Base-by-base conservation (phyloP, 2,888 invertebrate genomes). In the Agrotis clavis region DNA sequence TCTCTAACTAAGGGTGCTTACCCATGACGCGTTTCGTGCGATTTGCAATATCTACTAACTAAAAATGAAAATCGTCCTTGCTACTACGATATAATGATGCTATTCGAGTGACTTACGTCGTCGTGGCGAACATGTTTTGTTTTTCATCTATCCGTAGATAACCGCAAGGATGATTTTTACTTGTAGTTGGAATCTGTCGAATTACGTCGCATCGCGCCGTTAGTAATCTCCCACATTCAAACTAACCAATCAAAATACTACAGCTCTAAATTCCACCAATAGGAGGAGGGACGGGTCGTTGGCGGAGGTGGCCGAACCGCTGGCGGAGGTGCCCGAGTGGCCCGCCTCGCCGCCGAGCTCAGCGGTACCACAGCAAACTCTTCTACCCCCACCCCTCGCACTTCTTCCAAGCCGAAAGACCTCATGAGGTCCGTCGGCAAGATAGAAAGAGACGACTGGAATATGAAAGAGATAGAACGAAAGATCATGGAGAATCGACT, bases 401-500 rank as follows among this genome's bases (percentile, higher is more conserved):
- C 93, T 0, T 89, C 70, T 9, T 80, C 92, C 19, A 99, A 98
- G 91, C 99, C 98, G 1, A 98, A 98, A 92, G 99, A 99, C 93
- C 96, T 99, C 77, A 96, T 98, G 93, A 97, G 99, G 78, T 98
- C 99, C 59, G 98, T 99, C 76, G 99, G 99, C 67, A 98, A 98
- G 94, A 98, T 99, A 82, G 98, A 99, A 90, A 97, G 98, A 75
- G 98, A 97, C 72, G 99, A 99, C 92, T 99, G 99, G 99, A 99
- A 99, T 93, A 98, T 99, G 50, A 98, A 98, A 84, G 98, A 98
- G 92, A 98, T 99, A 47, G 99, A 99, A 90, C 98, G 98, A 91
- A 99, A 99, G 94, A 99, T 99, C 48, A 96, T 97, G 87, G 98
- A 98, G 90, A 98, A 97, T 88, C 97, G 97, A 88, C 95, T 97